A percentile compares a stretch with the other conserved stretches of the same genome.
phyloP scores from a whole-genome alignment of 2,113 vertebrate genomes.

The Rhabdomys dilectus region DNA sequence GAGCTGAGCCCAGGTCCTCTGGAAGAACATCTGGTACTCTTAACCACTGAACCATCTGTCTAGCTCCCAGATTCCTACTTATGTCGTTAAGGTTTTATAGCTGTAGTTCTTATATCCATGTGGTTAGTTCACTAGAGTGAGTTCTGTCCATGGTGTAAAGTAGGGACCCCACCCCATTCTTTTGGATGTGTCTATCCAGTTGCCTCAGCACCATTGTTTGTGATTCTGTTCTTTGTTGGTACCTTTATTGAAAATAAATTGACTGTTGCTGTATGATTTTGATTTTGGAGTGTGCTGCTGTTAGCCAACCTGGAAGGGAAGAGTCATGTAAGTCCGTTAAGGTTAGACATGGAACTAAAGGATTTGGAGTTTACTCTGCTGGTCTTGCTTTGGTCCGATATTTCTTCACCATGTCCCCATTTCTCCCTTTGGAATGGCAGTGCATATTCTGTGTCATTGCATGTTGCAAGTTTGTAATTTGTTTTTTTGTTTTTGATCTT shows the following conservation, averaged over 20 bases:
- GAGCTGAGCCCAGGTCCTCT: not conserved
- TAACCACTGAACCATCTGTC: not conserved
- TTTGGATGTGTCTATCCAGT: not conserved
- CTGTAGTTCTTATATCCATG: slow-evolving; percentile 56
- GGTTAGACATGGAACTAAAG: not conserved
- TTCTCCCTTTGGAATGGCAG: not conserved
- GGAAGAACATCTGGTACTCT: not conserved
- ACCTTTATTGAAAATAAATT: not conserved
- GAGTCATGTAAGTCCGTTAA: not conserved
- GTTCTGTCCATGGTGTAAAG: not conserved
- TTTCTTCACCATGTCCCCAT: not conserved
- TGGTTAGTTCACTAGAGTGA: not conserved
- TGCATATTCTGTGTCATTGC: not conserved
- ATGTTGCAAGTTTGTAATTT: not conserved
- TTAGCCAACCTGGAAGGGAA: not conserved
- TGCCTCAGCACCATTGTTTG: not conserved
- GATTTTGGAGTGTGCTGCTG: not conserved
- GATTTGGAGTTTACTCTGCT: not conserved
- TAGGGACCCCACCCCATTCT: slow-evolving; percentile 12
- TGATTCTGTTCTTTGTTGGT: not conserved
- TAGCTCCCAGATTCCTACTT: not conserved
- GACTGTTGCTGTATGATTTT: not conserved
- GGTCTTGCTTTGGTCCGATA: not conserved
- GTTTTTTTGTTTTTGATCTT: not conserved
- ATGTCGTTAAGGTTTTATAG: not conserved